A percentile compares a stretch with the other conserved stretches of the same genome.
Conservation (phyloP, 2,888 invertebrate species). For the Dioctria linearis region DNA sequence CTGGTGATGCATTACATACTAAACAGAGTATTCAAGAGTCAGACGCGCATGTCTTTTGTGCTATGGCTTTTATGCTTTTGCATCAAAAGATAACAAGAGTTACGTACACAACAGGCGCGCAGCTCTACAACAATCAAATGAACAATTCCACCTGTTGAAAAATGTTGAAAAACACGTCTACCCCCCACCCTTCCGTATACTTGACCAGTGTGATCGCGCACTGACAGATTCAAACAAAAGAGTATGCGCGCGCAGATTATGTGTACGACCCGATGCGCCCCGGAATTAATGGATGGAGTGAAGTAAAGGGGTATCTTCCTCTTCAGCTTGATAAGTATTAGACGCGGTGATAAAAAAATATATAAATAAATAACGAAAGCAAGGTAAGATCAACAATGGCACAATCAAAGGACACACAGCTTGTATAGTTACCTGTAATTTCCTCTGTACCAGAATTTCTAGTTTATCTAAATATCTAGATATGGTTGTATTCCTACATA, state of each 20-base stretch:
- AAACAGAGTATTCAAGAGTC: too few relatives aligned
- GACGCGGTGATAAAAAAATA: neutral
- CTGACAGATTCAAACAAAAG: conserved; percentile 42
- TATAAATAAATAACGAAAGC: conserved; percentile 23
- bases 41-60: too few relatives aligned
- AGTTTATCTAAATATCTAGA: neutral
- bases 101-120: neutral
- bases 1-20: too few relatives aligned
- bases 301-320: conserved; percentile 5
- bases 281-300: conserved; percentile 45
- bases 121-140: conserved; percentile 31
- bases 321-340: neutral
- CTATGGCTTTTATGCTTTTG: too few relatives aligned
- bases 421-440: conserved; percentile 44
- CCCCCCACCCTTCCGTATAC: neutral
- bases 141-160: conserved; percentile 51
- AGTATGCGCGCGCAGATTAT: neutral
- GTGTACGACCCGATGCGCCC: too few relatives aligned
- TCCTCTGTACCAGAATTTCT: conserved; percentile 23
- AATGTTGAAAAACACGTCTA: conserved; percentile 53
- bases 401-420: conserved; percentile 42
- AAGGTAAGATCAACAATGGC: conserved; percentile 38
- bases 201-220: neutral
- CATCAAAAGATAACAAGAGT: conserved; percentile 13
- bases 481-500: too few relatives aligned